phyloP scores from a whole-genome alignment of 2,888 invertebrate genomes.

The Nymphalis polychloros region DNA sequence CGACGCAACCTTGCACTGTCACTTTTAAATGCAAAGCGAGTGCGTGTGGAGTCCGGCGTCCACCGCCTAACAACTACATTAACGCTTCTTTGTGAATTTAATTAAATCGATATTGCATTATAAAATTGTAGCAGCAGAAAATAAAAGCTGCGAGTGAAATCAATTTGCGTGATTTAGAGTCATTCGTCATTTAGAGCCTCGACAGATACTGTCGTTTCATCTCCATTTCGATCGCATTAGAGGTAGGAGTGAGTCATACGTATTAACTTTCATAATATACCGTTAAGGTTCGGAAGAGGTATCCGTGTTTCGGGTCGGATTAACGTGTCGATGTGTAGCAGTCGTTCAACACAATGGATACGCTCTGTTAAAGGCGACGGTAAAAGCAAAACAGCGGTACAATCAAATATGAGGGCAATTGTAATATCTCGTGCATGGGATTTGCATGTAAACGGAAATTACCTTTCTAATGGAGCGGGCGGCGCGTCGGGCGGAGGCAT shows the following conservation, averaged over 20 bases:
- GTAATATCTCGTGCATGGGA: constrained; percentile 42
- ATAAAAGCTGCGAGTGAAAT: constrained; percentile 15
- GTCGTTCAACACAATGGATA: constrained; percentile 6
- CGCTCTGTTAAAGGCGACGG: constrained; percentile 18
- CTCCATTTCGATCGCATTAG: neutral
- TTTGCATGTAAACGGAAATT: constrained; percentile 68
- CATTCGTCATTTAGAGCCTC: neutral
- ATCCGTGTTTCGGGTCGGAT: constrained; percentile 15
- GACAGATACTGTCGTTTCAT: constrained; percentile 8
- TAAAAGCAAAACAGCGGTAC: constrained; percentile 22
- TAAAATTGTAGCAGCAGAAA: constrained; percentile 5
- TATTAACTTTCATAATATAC: constrained; percentile 17
- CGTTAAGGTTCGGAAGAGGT: constrained; percentile 21
- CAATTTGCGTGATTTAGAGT: neutral
- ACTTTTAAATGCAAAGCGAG: neutral
- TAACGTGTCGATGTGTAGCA: neutral
- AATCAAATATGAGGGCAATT: constrained; percentile 25
- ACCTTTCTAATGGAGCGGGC: constrained; percentile 66
- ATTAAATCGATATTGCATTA: constrained; percentile 12
- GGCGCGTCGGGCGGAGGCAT: constrained; percentile 38
- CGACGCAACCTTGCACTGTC: constrained; percentile 4
- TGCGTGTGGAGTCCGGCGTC: neutral
- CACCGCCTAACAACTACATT: neutral
- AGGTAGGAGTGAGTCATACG: neutral
- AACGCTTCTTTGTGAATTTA: neutral